Base-by-base conservation (phyloP, 1,140 invertebrate species). In the Platorchestia sp. region DNA sequence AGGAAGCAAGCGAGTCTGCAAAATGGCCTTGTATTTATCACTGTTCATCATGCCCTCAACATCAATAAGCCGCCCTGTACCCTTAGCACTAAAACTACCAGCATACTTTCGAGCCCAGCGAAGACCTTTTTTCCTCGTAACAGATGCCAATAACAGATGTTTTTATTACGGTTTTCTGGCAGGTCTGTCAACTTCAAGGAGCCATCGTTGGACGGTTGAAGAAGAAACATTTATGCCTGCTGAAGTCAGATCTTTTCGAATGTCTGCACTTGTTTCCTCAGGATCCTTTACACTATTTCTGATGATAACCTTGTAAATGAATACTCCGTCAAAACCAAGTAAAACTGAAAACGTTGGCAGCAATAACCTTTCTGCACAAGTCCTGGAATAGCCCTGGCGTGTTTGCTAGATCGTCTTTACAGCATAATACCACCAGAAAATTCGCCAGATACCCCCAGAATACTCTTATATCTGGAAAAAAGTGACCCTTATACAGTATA, bases 221-320 rank as follows among this genome's bases (percentile, higher is more conserved):
- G 95, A 95, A 75, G 47, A 59, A 43, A 95, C 47, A 47, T 40
- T 40, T 40, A 95, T 42, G 47, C 95, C 47, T 6, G 42, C 43
- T 95, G 43, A 42, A 95, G 47, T 6, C 42, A 95, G 47, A 95
- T 95, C 36, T 59, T 43, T 95, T 22, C 44, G 53, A 36, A 10
- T 6, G 93, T 95, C 41, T 47, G 47, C 95, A 95, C 95, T 95
- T 22, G 16, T 47, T 53, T 95, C 51, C 41, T 45, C 5, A 40
- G 16, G 16, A 95, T 95, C 40, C 53, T 95, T 45, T 16, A 95
- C 95, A 95, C 43, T 95, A 45, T 95, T 95, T 95, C 16, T 95
- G 22, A 45, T 95, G 43, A 95, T 42, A 19, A 95, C 22, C 43
- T 0, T 95, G 40, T 95, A 42, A 45, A 43, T 43, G 53, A n/a